Conservation (phyloP, 2,888 invertebrate species). For the Digitonthophagus gazella region DNA sequence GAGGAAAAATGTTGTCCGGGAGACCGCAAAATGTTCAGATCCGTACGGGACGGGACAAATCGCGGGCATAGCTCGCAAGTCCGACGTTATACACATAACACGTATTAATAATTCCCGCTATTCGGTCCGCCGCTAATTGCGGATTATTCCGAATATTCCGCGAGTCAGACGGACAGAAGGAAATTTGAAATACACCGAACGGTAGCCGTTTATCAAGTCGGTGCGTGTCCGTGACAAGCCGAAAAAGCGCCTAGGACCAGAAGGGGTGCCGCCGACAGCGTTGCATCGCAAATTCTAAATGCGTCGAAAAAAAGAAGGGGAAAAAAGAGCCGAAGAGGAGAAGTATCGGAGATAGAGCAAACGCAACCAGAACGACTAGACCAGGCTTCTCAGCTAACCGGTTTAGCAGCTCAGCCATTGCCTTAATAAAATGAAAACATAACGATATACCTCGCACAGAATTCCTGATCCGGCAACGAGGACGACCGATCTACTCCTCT, state of each 20-base stretch:
- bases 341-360: not conserved
- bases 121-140: not conserved
- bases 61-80: not conserved
- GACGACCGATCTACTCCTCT: not conserved
- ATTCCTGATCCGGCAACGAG: not conserved
- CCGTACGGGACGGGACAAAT: not conserved
- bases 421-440: conserved; percentile 42
- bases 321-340: not conserved
- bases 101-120: not conserved
- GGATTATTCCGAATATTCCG: not conserved
- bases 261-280: conserved; percentile 1
- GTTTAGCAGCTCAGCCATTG: conserved; percentile 35
- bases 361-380: not conserved
- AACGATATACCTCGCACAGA: not conserved
- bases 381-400: conserved; percentile 31
- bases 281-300: conserved; percentile 16
- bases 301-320: conserved; percentile 6
- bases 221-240: conserved; percentile 24
- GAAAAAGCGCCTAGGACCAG: conserved; percentile 15
- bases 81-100: not conserved
- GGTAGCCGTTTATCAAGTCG: conserved; percentile 23
- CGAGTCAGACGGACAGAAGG: not conserved
- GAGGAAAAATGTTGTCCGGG: not conserved
- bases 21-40: not conserved
- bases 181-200: not conserved